Percentiles rank a stretch among this genome's conserved stretches.
phyloP scores from a whole-genome alignment of 1,140 invertebrate species.

The Calosoma granatense region DNA sequence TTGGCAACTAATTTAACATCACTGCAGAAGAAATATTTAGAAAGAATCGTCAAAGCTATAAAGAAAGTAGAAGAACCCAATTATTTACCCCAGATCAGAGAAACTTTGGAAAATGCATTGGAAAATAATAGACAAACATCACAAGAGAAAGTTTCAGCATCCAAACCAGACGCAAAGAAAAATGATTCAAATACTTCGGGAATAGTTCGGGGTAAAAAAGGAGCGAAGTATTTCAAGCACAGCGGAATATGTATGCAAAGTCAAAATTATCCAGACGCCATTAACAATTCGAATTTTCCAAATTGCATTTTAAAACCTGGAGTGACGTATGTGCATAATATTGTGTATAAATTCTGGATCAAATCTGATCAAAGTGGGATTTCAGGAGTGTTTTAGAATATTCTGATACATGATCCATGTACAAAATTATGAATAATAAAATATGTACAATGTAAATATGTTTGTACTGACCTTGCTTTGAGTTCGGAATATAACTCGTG shows the following conservation, averaged over 20 bases:
- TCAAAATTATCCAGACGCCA: conserved; percentile 76
- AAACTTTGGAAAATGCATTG: conserved; percentile 11
- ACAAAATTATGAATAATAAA: neutral
- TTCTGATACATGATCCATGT: neutral
- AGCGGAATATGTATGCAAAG: conserved; percentile 72
- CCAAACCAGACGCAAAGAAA: no score
- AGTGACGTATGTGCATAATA: conserved; percentile 50
- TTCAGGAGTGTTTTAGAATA: neutral
- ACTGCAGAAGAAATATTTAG: neutral
- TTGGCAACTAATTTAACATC: neutral
- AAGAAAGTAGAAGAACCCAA: conserved; percentile 11
- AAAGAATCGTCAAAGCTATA: neutral
- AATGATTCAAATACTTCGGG: no score
- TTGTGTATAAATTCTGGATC: conserved; percentile 47
- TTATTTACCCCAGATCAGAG: conserved; percentile 9
- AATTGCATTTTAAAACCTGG: conserved; percentile 55
- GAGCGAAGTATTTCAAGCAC: conserved; percentile 55
- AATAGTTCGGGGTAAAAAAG: conserved; percentile 53
- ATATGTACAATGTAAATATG: neutral
- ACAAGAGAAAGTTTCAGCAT: no score
- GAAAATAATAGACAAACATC: neutral
- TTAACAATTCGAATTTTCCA: conserved; percentile 65
- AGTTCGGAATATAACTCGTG: conserved; percentile 62
- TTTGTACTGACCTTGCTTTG: conserved; percentile 42
- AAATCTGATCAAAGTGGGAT: conserved; percentile 16